Evolutionary conservation across 2,888 invertebrate species (phyloP).

Genomic region (Lepidonotus clava): DNA sequence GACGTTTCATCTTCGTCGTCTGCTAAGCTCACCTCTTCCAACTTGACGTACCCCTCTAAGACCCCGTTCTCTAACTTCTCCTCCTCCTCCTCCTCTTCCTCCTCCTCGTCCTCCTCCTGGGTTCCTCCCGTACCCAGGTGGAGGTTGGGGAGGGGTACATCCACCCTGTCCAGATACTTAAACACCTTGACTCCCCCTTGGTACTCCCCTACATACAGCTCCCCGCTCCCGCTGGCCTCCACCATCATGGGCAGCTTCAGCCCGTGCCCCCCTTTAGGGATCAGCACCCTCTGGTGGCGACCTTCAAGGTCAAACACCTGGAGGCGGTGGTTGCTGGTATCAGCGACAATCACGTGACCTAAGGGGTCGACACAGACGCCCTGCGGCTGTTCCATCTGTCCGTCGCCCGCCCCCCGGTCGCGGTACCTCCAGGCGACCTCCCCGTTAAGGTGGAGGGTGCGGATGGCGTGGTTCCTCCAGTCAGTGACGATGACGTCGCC

Average conservation of each 20-base stretch:
- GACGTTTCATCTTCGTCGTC: constrained; percentile 26
- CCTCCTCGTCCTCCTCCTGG: neutral
- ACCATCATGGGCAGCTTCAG: constrained; percentile 58
- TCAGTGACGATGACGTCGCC: constrained; percentile 59
- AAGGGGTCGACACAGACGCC: constrained; percentile 44
- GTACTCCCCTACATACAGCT: constrained; percentile 58
- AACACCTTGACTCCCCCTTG: constrained; percentile 56
- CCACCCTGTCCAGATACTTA: constrained; percentile 54
- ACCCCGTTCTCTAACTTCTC: neutral
- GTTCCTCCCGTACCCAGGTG: neutral
- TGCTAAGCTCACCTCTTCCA: neutral
- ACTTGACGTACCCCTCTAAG: neutral
- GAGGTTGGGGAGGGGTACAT: constrained; percentile 1
- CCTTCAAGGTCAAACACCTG: constrained; percentile 37
- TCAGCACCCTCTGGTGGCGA: neutral
- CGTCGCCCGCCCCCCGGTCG: constrained; percentile 3
- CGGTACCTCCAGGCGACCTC: constrained; percentile 18
- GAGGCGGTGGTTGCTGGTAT: constrained; percentile 53
- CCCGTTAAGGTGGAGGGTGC: constrained; percentile 54
- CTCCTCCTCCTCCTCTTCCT: neutral
- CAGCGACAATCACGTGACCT: constrained; percentile 46
- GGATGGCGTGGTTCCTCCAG: constrained; percentile 43
- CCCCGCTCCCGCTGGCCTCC: constrained; percentile 40
- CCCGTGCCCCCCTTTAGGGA: constrained; percentile 41
- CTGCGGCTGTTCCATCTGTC: constrained; percentile 51